Evolutionary conservation across 1,140 invertebrate genomes (phyloP), one percentile per base, ranked within the genome.

Genomic region (Heliconius hermathena): DNA sequence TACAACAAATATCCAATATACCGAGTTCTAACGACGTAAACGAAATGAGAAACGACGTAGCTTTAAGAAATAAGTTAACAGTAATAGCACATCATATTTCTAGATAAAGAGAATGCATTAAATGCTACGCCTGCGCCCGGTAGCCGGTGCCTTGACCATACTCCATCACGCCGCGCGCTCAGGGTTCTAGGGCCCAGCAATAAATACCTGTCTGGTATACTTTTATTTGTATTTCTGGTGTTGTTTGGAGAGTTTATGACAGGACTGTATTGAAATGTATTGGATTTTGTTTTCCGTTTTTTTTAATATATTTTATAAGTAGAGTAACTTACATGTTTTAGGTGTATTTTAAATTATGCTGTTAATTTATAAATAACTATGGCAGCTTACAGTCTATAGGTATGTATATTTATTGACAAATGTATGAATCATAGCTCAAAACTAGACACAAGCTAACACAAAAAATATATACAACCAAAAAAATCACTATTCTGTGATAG

Each of bases 221-320:
- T 83, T 88, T 85, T 89, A 84, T 85, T 85, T 85, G 11, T 77
- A 77, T 82, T 82, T 86, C 77, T 78, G 80, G 78, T 80, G 87
- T 89, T 90, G 88, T 91, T 89, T 90, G 89, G 85, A 91, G 84
- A 91, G 89, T 86, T 84, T 74, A 82, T 78, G 82, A 71, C 29
- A 76, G 57, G 66, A 13, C 33, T 71, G 11, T 71, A 29, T 71
- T 71, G 22, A 33, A 29, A 71, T 18, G 13, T 71, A n/a, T 38
- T 71, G 36, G 85, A 16, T 13, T 46, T 46, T 16, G 41, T 16
- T 46, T 46, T 46, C 13, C 41, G 13, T 46, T 52, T 52, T 52
- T 20, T 52, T 52, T 52, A n/a, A n/a, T 20, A 0, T 2, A 52
- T 52, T 52, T 20, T 52, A 4, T 0, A 20, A 20, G 18, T 20